These are phyloP conservation scores for Rhizoglyphus robini DNA, from an alignment of 1,140 invertebrate genomes.

Conservation along the genomic window DNA sequence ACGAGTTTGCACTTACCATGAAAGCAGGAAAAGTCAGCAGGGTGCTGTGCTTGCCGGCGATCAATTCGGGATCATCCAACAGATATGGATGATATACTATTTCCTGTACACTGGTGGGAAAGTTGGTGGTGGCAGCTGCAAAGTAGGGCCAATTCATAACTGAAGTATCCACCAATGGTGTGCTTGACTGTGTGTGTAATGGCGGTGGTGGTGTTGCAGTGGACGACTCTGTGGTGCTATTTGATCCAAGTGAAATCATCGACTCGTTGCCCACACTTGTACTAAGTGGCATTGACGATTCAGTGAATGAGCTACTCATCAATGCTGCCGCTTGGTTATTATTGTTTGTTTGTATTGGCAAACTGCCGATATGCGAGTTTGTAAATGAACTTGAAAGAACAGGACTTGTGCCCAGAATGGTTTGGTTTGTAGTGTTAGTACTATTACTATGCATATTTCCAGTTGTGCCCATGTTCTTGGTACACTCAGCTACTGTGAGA, in stretches of 20 bases:
- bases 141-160: constrained; percentile 11
- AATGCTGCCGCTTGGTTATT: not conserved
- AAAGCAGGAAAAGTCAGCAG: constrained; percentile 87
- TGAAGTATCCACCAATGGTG: constrained; percentile 1
- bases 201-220: constrained; percentile 1
- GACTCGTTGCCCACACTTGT: not conserved
- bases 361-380: not conserved
- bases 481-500: no score
- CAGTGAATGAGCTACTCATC: not conserved
- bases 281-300: not conserved
- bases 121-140: constrained; percentile 4
- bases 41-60: constrained; percentile 85
- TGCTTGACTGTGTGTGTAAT: not conserved
- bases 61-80: constrained; percentile 84
- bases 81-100: constrained; percentile 63
- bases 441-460: no score
- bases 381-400: not conserved
- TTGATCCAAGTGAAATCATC: not conserved
- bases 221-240: not conserved
- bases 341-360: no score
- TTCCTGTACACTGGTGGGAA: not conserved
- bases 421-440: not conserved
- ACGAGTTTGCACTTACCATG: constrained; percentile 45
- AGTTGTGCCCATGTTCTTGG: no score
- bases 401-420: not conserved